Evolutionary conservation across 1,140 invertebrate species (phyloP).

Genomic region (Bombus sibiricus): DNA sequence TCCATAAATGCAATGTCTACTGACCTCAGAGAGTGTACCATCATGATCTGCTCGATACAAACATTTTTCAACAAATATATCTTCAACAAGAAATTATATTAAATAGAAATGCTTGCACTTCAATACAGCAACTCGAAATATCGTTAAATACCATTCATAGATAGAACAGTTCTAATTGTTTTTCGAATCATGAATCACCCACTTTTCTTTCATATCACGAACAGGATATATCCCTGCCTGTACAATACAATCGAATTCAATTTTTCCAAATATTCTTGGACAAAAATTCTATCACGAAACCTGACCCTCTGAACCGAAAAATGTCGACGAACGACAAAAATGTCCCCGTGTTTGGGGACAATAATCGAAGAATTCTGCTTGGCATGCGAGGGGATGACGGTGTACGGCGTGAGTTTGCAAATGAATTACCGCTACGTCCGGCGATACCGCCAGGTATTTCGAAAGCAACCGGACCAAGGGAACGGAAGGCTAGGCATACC

Average conservation of each 20-base stretch:
- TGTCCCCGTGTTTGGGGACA: not conserved
- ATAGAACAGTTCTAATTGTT: too few relatives aligned
- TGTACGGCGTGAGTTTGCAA: slow-evolving; percentile 27
- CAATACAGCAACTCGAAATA: too few relatives aligned
- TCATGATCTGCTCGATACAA: too few relatives aligned
- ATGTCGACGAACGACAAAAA: not conserved
- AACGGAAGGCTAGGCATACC: slow-evolving; percentile 23
- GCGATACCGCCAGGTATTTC: slow-evolving; percentile 59
- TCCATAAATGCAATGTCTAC: too few relatives aligned
- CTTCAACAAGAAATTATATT: too few relatives aligned
- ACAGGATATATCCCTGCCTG: not conserved
- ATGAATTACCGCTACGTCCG: slow-evolving; percentile 64
- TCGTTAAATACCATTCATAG: too few relatives aligned
- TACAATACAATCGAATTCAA: not conserved
- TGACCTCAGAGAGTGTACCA: too few relatives aligned
- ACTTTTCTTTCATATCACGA: not conserved
- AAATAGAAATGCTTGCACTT: too few relatives aligned
- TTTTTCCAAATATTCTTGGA: not conserved
- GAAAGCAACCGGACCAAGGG: slow-evolving; percentile 36
- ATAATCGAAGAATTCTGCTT: slow-evolving; percentile 14
- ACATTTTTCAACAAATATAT: too few relatives aligned
- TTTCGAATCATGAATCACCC: not conserved
- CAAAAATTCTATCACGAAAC: not conserved
- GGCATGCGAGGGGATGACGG: not conserved
- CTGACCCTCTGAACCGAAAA: not conserved